Conservation (phyloP, 2,113 vertebrate species). For the Agapornis roseicollis region DNA sequence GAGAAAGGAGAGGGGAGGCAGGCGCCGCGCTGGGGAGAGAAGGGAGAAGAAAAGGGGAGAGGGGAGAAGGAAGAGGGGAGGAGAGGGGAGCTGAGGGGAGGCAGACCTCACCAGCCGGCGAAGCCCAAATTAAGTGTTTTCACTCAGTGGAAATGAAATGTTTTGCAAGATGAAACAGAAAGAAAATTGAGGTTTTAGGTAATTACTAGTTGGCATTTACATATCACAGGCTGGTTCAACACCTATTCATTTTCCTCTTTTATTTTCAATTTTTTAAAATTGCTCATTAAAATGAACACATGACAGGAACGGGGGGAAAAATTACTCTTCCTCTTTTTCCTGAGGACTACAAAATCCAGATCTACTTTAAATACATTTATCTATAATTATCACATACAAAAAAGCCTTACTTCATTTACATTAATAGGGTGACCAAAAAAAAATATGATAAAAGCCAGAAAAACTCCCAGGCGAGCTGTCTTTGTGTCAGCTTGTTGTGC, state of each 20-base stretch:
- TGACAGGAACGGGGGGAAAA: conserved; percentile 74
- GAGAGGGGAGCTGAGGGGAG: neutral
- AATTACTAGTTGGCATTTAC: conserved; percentile 87
- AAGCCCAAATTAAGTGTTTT: conserved; percentile 76
- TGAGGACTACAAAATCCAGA: conserved; percentile 72
- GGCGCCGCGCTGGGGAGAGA: neutral
- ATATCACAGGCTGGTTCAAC: conserved; percentile 86
- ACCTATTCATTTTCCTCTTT: conserved; percentile 87
- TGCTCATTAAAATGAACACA: conserved; percentile 83
- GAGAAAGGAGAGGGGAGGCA: neutral
- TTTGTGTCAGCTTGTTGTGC: conserved; percentile 15
- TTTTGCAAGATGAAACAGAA: conserved; percentile 86
- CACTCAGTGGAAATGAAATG: conserved; percentile 83
- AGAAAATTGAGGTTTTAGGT: conserved; percentile 86
- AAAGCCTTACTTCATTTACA: conserved; percentile 66
- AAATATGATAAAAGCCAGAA: neutral
- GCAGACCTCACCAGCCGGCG: neutral
- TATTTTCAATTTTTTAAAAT: conserved; percentile 86
- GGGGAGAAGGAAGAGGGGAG: neutral
- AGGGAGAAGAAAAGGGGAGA: neutral
- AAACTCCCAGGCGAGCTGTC: neutral
- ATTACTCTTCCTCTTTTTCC: conserved; percentile 71
- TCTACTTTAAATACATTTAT: conserved; percentile 70
- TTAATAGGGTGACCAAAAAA: conserved; percentile 7
- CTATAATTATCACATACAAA: conserved; percentile 65